Base-by-base conservation (phyloP, 2,113 vertebrate species). In the Nycticorax nycticorax region DNA sequence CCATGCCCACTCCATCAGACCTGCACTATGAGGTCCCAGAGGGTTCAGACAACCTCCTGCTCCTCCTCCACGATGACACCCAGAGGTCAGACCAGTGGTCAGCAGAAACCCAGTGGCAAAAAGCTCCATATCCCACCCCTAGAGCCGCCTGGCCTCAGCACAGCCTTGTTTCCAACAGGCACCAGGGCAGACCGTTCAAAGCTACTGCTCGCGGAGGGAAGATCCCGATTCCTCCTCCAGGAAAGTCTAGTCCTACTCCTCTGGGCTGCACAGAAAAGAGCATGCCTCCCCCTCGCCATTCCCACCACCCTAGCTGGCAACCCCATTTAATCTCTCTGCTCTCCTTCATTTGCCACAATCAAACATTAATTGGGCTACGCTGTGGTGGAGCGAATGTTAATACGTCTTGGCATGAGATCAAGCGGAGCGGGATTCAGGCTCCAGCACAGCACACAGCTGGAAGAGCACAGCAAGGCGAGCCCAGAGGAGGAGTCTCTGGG, bases 301-400 rank as follows among this genome's bases (percentile, higher is more conserved):
- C 33, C 32, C 35, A 30, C 52, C 43, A 52, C 50, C 57, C 45
- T 80, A 64, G 30, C n/a, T 66, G 64, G 56, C 84, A 94, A 86
- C 27, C 33, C 78, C 72, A 77, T 84, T 95, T 97, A 96, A 94
- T 92, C 62, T 76, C 57, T 73, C 57, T 95, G 93, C 86, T 64
- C 89, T 95, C 73, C 62, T 95, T 93, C 79, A 85, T 94, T 96
- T 81, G 39, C 66, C 77, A 71, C 89, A 95, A 95, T 94, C 85
- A 95, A 97, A 84, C 76, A 95, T 86, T 96, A 96, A 96, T 93
- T 92, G 73, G 11, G 74, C 56, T 59, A 73, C 9, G 10, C 68
- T 77, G 68, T 92, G 91, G 94, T 56, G 56, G 62, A 96, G 87
- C 8, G 6, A 77, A 71, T 43, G 39, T 78, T 96, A 95, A 97